Evolutionary conservation across 2,797 vertebrate species (phyloP).

Genomic region (Myotis planiceps): DNA sequence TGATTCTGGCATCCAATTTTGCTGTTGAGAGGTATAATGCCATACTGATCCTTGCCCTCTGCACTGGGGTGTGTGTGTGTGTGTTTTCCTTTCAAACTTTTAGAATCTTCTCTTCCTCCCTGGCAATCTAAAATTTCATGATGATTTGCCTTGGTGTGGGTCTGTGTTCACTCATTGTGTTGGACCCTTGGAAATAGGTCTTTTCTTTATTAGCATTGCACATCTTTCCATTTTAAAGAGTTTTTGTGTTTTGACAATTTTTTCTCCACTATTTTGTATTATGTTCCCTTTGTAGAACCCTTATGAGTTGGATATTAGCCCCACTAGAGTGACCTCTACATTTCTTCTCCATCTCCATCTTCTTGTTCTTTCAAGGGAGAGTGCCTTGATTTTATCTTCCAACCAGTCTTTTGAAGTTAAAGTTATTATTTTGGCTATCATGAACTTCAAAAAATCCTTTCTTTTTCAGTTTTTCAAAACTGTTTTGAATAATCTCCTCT

Average conservation of each 20-base stretch:
- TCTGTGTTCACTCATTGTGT: neutral
- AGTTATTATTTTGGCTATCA: constrained; percentile 31
- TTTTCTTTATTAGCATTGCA: neutral
- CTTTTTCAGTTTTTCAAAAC: constrained; percentile 32
- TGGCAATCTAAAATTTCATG: neutral
- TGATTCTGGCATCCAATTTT: neutral
- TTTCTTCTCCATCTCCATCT: neutral
- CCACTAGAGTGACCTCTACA: neutral
- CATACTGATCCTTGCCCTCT: neutral
- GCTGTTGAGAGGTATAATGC: neutral
- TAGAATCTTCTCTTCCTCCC: neutral
- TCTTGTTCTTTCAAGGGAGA: neutral
- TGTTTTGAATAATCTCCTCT: neutral
- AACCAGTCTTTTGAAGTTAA: neutral
- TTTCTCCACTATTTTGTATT: neutral
- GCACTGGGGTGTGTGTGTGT: neutral
- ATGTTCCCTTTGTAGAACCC: neutral
- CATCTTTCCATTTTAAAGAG: neutral
- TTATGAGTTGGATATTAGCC: neutral
- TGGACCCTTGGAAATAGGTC: neutral
- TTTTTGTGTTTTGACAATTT: neutral
- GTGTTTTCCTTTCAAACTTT: neutral
- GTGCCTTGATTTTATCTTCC: neutral
- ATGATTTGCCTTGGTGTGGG: neutral
- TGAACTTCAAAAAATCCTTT: neutral